These are phyloP conservation scores for Reticulitermes speratus DNA, from an alignment of 1,140 invertebrate genomes.

Conservation along the genomic window DNA sequence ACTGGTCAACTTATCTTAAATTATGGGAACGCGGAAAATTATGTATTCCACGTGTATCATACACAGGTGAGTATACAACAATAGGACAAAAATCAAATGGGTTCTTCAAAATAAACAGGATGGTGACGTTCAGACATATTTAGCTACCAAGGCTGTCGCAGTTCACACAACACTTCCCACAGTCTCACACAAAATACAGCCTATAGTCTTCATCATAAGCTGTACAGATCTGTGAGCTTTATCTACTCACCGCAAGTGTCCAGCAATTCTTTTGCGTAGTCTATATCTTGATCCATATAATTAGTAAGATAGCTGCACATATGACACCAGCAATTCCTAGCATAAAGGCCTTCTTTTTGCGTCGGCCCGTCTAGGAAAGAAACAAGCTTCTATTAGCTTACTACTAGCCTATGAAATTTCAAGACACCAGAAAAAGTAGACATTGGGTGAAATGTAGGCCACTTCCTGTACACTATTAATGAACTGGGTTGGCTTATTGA, in stretches of 20 bases:
- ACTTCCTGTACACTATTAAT: no score
- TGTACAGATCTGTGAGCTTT: not conserved
- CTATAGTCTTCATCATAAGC: not conserved
- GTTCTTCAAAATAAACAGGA: not conserved
- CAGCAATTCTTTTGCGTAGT: not conserved
- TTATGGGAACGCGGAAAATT: not conserved
- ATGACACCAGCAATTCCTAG: slow-evolving; percentile 5
- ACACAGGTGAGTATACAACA: not conserved
- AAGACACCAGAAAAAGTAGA: no score
- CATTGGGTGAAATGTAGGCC: no score
- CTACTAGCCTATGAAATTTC: no score
- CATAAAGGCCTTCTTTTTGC: not conserved
- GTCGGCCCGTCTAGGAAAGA: not conserved
- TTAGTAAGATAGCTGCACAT: not conserved
- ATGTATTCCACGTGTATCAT: not conserved
- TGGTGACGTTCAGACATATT: not conserved
- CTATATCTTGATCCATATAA: slow-evolving; percentile 11
- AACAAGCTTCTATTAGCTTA: not conserved
- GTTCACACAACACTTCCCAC: not conserved
- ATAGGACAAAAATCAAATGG: not conserved
- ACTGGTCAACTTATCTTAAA: not conserved
- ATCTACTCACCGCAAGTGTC: not conserved
- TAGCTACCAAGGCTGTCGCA: not conserved
- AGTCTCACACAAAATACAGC: not conserved
- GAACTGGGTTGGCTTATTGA: no score